Evolutionary conservation across 2,113 vertebrate species (phyloP).

Genomic region (Chamaea fasciata): DNA sequence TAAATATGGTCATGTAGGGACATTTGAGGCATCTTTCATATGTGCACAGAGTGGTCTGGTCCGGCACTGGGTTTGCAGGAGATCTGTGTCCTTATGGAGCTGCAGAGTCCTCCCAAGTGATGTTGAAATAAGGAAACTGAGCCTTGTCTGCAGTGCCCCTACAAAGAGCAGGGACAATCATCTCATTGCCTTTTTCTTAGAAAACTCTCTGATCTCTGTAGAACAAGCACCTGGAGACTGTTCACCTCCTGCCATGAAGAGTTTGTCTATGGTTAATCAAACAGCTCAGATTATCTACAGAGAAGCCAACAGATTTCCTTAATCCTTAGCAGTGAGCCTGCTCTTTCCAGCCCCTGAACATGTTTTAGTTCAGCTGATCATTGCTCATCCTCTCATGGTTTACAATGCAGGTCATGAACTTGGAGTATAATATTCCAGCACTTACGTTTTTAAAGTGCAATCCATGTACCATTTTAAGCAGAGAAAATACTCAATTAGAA

Average conservation of each 20-base stretch:
- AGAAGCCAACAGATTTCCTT: not conserved
- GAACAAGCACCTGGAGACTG: not conserved
- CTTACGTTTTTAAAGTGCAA: slow-evolving; percentile 47
- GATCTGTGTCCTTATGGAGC: not conserved
- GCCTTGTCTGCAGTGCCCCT: not conserved
- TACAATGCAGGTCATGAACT: slow-evolving; percentile 43
- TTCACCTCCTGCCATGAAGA: not conserved
- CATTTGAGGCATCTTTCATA: not conserved
- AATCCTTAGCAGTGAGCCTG: not conserved
- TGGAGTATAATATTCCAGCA: slow-evolving; percentile 16
- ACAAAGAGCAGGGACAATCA: not conserved
- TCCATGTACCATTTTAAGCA: slow-evolving; percentile 13
- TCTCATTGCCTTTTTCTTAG: not conserved
- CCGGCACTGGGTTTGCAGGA: not conserved
- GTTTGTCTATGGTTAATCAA: not conserved
- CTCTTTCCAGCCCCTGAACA: not conserved
- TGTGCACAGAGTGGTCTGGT: not conserved
- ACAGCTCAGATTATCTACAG: not conserved
- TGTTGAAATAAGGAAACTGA: not conserved
- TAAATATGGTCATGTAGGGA: not conserved
- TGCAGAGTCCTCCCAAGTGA: not conserved
- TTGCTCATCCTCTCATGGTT: slow-evolving; percentile 23
- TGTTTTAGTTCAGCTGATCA: slow-evolving; percentile 16
- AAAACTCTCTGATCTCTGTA: not conserved
- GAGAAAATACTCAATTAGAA: slow-evolving; percentile 50